Evolutionary conservation across 2,113 vertebrate species (phyloP).

Genomic region (Corythoichthys haematopterus): DNA sequence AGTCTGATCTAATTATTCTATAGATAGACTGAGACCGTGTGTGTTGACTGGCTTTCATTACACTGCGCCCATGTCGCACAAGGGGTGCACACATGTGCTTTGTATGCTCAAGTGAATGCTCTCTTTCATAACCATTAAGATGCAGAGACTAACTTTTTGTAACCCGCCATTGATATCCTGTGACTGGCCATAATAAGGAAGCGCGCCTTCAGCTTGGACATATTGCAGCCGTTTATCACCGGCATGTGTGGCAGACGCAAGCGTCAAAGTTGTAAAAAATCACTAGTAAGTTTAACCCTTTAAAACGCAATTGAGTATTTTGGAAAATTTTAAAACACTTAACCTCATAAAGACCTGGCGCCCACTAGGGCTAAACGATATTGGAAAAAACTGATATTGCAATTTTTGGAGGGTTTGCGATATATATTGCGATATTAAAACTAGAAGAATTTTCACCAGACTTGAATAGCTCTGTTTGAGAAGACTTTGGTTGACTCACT

Average conservation of each 20-base stretch:
- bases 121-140: constrained; percentile 61
- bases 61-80: constrained; percentile 26
- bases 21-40: constrained; percentile 6
- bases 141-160: constrained; percentile 49
- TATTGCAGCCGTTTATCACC: too few relatives aligned
- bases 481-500: too few relatives aligned
- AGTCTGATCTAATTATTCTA: constrained; percentile 22
- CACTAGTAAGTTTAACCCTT: neutral
- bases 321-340: too few relatives aligned
- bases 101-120: constrained; percentile 59
- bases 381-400: too few relatives aligned
- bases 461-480: too few relatives aligned
- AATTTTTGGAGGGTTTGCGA: too few relatives aligned
- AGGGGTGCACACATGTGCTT: constrained; percentile 47
- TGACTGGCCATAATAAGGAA: constrained; percentile 11
- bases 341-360: too few relatives aligned
- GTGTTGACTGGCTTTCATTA: constrained; percentile 52
- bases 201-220: neutral
- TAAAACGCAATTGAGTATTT: too few relatives aligned
- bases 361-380: too few relatives aligned
- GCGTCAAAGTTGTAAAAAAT: neutral
- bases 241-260: neutral
- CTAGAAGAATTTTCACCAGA: too few relatives aligned
- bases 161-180: constrained; percentile 37
- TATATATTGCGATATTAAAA: too few relatives aligned